A percentile compares a stretch with the other conserved stretches of the same genome.
These are phyloP conservation scores for Polymixis flavicincta DNA, from an alignment of 2,888 invertebrate species.

Conservation along the genomic window DNA sequence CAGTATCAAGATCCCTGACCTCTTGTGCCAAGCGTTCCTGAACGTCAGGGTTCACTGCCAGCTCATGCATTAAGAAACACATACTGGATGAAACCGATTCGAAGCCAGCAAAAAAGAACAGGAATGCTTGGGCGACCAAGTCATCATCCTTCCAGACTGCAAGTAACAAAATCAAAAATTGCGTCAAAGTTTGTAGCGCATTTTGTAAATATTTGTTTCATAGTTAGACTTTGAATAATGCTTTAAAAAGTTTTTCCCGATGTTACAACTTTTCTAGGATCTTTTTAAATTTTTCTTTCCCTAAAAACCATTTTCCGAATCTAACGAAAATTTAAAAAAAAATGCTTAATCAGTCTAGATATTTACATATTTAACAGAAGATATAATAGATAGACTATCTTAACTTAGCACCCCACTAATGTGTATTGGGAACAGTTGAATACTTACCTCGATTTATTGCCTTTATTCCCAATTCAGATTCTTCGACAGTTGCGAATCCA, in stretches of 20 bases:
- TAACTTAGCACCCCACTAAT: neutral
- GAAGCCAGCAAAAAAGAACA: constrained; percentile 80
- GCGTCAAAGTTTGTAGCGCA: neutral
- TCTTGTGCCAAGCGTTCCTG: constrained; percentile 78
- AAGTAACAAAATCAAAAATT: constrained; percentile 1
- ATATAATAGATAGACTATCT: neutral
- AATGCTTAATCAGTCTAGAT: neutral
- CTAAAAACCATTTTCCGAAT: too few species aligned
- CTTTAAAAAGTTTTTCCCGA: neutral
- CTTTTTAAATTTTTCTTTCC: too few species aligned
- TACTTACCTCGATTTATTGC: constrained; percentile 69
- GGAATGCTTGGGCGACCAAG: constrained; percentile 75
- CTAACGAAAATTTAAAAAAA: neutral
- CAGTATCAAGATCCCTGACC: constrained; percentile 72
- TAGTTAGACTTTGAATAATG: neutral
- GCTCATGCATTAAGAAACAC: constrained; percentile 75
- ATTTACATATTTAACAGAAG: neutral
- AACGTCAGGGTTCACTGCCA: constrained; percentile 76
- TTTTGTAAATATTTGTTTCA: neutral
- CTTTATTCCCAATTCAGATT: constrained; percentile 79
- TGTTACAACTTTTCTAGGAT: neutral
- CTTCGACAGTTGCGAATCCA: constrained; percentile 84
- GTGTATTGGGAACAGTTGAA: neutral
- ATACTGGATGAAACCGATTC: constrained; percentile 76
- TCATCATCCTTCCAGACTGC: constrained; percentile 74